A percentile compares a stretch with the other conserved stretches of the same genome.
These are phyloP conservation scores for Cygnus olor DNA, from an alignment of 2,797 vertebrate species.

Conservation along the genomic window DNA sequence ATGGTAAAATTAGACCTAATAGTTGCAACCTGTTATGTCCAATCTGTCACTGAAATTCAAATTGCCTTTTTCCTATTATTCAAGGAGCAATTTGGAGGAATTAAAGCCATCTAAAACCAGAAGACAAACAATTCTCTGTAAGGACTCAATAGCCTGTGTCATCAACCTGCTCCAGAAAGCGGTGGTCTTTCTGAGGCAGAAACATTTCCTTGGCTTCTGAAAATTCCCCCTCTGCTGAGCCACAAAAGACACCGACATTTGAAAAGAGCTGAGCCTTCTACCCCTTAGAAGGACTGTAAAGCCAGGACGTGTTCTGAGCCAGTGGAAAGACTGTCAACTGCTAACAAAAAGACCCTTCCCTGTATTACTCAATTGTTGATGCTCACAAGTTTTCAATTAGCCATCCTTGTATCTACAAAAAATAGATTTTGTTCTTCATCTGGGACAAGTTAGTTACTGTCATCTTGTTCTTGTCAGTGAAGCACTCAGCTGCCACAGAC, in stretches of 20 bases:
- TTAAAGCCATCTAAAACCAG: constrained; percentile 81
- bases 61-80: constrained; percentile 86
- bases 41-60: constrained; percentile 87
- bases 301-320: not conserved
- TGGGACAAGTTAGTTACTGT: constrained; percentile 38
- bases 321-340: not conserved
- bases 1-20: constrained; percentile 88
- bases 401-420: not conserved
- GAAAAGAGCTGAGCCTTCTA: not conserved
- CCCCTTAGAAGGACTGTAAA: not conserved
- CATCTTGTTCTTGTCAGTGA: constrained; percentile 56
- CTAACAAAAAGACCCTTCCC: not conserved
- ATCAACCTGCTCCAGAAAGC: constrained; percentile 69
- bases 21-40: constrained; percentile 86
- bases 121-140: constrained; percentile 82
- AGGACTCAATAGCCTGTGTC: constrained; percentile 79
- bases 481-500: constrained; percentile 13
- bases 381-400: constrained; percentile 45
- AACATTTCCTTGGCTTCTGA: constrained; percentile 15
- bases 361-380: not conserved
- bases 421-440: constrained; percentile 20
- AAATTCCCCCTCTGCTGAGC: not conserved
- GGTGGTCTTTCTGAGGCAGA: constrained; percentile 23
- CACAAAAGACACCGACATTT: not conserved
- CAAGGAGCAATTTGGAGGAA: constrained; percentile 84